Evolutionary conservation across 2,797 vertebrate genomes (phyloP), one percentile per base, ranked within the genome.

Genomic region (Etheostoma nigrum): DNA sequence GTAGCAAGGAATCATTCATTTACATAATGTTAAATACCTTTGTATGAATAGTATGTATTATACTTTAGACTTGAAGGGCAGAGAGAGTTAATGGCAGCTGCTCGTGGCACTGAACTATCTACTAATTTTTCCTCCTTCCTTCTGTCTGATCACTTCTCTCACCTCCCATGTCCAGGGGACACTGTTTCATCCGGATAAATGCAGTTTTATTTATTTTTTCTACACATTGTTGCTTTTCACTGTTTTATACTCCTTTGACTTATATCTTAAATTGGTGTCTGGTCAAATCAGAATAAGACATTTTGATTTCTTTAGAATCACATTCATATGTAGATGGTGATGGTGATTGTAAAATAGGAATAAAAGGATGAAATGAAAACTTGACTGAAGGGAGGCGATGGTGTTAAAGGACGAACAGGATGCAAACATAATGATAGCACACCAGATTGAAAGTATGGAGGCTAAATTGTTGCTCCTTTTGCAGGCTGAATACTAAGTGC

Each of bases 51-150:
- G 9, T 40, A 40, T 40, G 10, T 11, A 10, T 40, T 40, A 40
- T 10, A 40, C 36, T 40, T 40, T 16, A 33, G 55, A 54, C 60
- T 58, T 74, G 63, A 79, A n/a, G 66, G 70, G 45, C 42, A 81
- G 21, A 36, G 15, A 58, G 42, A 61, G 48, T 74, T 81, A 74
- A 69, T 86, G 64, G 69, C 66, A 73, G 40, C 23, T 45, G 25
- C 36, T 44, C 16, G 5, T 76, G 44, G 30, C 63, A 25, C n/a
- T 67, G 33, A 5, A 40, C 48, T 55, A 49, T 54, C 9, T 54
- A 52, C 8, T 19, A 4, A 25, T 27, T 75, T 4, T 4, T 7
- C 13, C 23, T 23, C 9, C 13, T 33, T 19, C 27, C 0, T 27
- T 62, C 13, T 1, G 0, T 47, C 5, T 44, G 25, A n/a, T 58